Evolutionary conservation across 1,140 invertebrate genomes (phyloP), one percentile per base, ranked within the genome.

Genomic region (Tribolium castaneum): DNA sequence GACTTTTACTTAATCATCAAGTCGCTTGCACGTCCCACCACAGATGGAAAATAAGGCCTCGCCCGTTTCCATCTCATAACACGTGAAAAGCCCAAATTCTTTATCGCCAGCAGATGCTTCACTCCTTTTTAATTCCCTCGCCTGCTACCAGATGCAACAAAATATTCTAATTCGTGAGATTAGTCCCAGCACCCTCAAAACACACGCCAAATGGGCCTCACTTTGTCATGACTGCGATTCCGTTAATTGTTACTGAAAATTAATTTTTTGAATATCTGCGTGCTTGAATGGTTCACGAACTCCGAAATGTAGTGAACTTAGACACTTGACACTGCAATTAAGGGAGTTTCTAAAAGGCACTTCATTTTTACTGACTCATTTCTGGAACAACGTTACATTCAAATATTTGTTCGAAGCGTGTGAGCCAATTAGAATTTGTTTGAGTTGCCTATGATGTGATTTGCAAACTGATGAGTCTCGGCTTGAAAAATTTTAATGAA

Each of bases 61-160:
- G 56, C 59, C 59, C 34, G 34, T 66, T 25, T 59, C 54, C 54
- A 22, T 59, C 22, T 25, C 22, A 59, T 59, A 59, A 59, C 16
- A 19, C 54, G 19, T 25, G 14, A 59, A 14, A 7, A 59, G 5
- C 6, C 51, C n/a, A 52, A 19, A 14, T 52, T 52, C 13, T 52
- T 14, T 19, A 52, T 52, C 10, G 3, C 51, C 7, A 19, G 13
- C 51, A 19, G 12, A 52, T 52, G 51, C 13, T 52, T 52, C 16
- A 7, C n/a, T 12, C 16, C 51, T 7, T 52, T 19, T 52, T 19
- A 52, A 52, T 52, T 14, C 13, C 16, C 51, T 52, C 16, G 19
- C 19, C 10, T 30, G 16, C 7, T 1, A n/a, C 54, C 54, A 25
- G 54, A 52, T 52, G 51, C n/a, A 52, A 3, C 12, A 52, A 52